Percentiles rank a stretch among this genome's conserved stretches.
Conservation (phyloP, 2,797 vertebrate genomes). For the Meriones psammophilus region DNA sequence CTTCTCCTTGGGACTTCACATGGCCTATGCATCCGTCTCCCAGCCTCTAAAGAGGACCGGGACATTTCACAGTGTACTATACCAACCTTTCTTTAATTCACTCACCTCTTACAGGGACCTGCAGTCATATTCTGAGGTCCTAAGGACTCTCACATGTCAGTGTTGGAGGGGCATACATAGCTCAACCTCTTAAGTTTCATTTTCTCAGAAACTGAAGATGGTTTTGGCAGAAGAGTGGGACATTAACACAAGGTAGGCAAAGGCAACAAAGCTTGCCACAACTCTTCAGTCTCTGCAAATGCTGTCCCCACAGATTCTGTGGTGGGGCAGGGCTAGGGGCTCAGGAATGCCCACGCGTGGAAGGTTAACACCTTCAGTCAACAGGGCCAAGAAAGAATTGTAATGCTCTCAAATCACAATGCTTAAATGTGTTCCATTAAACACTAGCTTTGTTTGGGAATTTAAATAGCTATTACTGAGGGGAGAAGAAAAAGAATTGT, state of each 20-base stretch:
- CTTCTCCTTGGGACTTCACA: not conserved
- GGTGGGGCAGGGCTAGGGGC: not conserved
- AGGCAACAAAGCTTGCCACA: not conserved
- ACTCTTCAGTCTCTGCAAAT: not conserved
- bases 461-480: conserved; percentile 55
- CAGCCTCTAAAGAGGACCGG: not conserved
- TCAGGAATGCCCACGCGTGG: not conserved
- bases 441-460: not conserved
- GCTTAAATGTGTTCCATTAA: conserved; percentile 24
- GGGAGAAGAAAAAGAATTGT: too few species aligned
- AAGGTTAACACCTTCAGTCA: not conserved
- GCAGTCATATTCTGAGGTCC: not conserved
- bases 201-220: not conserved
- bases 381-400: not conserved
- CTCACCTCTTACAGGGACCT: not conserved
- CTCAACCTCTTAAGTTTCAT: conserved; percentile 42
- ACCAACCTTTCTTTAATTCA: not conserved
- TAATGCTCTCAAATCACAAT: conserved; percentile 30
- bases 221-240: not conserved
- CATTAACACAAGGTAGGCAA: not conserved
- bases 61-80: not conserved
- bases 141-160: not conserved
- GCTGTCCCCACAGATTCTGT: not conserved
- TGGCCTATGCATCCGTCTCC: not conserved
- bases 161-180: not conserved